Percentiles rank a stretch among this genome's conserved stretches.
phyloP scores from a whole-genome alignment of 2,888 invertebrate genomes.

The Lithosia quadra region DNA sequence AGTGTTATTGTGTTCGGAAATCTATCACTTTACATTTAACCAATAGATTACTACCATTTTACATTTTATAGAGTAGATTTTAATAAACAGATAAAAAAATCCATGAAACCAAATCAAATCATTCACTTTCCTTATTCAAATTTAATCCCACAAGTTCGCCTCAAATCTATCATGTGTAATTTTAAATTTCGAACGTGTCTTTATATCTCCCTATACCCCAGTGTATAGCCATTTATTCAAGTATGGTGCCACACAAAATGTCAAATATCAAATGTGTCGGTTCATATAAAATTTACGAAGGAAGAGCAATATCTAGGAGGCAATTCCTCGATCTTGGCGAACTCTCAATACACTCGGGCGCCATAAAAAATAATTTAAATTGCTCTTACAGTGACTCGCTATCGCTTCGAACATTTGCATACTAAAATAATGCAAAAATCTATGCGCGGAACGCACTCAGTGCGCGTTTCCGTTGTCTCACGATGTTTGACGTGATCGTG shows the following conservation, averaged over 20 bases:
- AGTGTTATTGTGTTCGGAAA: constrained; percentile 46
- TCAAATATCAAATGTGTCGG: constrained; percentile 62
- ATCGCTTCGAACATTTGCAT: constrained; percentile 85
- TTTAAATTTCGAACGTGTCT: constrained; percentile 53
- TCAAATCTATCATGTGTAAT: constrained; percentile 48
- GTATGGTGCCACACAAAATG: constrained; percentile 43
- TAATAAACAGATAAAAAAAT: too few relatives aligned
- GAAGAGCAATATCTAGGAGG: constrained; percentile 62
- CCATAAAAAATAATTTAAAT: constrained; percentile 88
- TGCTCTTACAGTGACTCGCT: constrained; percentile 85
- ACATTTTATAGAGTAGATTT: not conserved
- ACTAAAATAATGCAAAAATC: constrained; percentile 87
- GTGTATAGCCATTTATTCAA: constrained; percentile 57
- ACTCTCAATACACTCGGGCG: constrained; percentile 85
- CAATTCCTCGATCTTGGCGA: constrained; percentile 73
- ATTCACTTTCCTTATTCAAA: constrained; percentile 24
- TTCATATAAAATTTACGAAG: constrained; percentile 79
- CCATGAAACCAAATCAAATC: constrained; percentile 11
- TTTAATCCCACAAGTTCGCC: constrained; percentile 33
- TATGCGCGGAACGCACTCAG: constrained; percentile 79
- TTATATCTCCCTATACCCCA: constrained; percentile 37
- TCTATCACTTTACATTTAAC: constrained; percentile 35
- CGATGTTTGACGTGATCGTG: constrained; percentile 37
- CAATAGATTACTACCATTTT: constrained; percentile 14
- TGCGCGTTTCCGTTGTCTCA: constrained; percentile 64